phyloP scores from a whole-genome alignment of 1,140 invertebrate genomes.

The Lasioglossum albipes region DNA sequence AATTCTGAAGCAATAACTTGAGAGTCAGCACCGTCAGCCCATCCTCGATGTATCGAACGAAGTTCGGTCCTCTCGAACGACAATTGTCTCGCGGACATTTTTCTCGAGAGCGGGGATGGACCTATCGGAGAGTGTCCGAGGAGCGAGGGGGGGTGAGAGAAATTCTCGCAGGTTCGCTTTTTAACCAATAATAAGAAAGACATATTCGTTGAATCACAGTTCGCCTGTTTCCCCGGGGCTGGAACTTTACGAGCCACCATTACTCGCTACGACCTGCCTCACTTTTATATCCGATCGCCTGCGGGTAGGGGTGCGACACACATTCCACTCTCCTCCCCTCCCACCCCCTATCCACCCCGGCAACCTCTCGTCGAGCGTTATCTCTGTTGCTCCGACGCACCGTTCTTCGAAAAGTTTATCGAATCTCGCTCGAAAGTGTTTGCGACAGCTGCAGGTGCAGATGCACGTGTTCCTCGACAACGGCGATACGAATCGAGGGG shows the following conservation, averaged over 20 bases:
- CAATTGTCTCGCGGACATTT: not conserved
- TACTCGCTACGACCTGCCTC: conserved; percentile 36
- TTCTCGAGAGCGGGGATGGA: too few species aligned
- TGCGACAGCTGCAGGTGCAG: conserved; percentile 49
- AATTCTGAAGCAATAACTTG: too few species aligned
- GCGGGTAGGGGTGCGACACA: conserved; percentile 24
- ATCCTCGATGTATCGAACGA: not conserved
- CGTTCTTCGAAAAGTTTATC: conserved; percentile 45
- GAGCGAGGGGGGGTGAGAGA: not conserved
- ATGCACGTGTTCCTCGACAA: conserved; percentile 39
- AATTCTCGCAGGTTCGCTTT: not conserved
- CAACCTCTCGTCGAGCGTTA: not conserved
- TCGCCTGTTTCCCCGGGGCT: conserved; percentile 20
- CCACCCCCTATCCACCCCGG: too few species aligned
- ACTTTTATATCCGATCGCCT: conserved; percentile 47
- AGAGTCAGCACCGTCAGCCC: not conserved
- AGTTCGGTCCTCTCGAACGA: not conserved
- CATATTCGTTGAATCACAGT: conserved; percentile 44
- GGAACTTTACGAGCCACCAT: conserved; percentile 49
- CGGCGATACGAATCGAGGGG: not conserved
- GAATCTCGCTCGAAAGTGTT: conserved; percentile 53
- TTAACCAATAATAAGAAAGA: conserved; percentile 53
- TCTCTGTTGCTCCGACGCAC: not conserved
- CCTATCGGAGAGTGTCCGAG: not conserved
- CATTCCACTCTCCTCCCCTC: not conserved